These are phyloP conservation scores for Xiphorhynchus erythropygius DNA, from an alignment of 2,797 vertebrate species.

Conservation along the genomic window DNA sequence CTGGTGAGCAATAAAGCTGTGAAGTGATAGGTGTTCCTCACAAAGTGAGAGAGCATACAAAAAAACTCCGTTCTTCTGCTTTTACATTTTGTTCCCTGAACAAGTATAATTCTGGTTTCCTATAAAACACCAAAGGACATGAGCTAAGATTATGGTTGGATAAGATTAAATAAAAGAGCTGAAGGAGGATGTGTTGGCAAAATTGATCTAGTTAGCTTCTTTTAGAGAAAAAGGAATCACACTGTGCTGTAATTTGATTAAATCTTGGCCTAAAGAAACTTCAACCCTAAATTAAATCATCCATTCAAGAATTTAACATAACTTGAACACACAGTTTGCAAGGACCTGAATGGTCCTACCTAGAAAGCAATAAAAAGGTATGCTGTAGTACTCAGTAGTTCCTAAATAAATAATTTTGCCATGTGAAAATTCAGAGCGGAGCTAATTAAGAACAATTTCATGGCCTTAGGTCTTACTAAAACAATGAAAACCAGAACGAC, in stretches of 20 bases:
- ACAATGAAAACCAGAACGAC: not conserved
- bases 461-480: not conserved
- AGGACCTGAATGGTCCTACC: not conserved
- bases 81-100: not conserved
- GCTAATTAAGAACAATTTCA: not conserved
- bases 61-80: not conserved
- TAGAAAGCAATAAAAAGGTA: not conserved
- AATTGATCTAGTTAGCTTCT: not conserved
- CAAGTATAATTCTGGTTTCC: not conserved
- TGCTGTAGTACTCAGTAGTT: not conserved
- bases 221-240: not conserved
- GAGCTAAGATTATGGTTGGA: not conserved
- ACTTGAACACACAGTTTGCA: not conserved
- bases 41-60: not conserved
- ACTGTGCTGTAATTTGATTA: not conserved
- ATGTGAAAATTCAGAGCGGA: not conserved
- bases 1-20: not conserved
- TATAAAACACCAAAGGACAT: not conserved
- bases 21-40: not conserved
- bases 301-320: not conserved
- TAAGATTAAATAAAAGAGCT: not conserved
- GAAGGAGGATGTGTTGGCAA: not conserved
- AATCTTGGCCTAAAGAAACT: not conserved
- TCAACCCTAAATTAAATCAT: not conserved
- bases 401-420: not conserved